Conservation (phyloP, 2,797 vertebrate genomes). For the Sebastolobus altivelis region DNA sequence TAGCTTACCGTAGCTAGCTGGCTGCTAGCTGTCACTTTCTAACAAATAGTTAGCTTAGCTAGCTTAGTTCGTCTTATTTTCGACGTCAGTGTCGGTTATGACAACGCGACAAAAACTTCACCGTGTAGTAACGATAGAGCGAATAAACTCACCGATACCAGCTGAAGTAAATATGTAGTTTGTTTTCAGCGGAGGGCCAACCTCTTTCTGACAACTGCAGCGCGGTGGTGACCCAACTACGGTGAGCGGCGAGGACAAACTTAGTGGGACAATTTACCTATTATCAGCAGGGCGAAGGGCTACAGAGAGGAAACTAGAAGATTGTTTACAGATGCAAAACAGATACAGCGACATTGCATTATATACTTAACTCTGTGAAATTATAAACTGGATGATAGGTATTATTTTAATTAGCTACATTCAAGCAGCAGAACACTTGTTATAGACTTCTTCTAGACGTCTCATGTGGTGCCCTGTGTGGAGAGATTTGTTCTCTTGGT, state of each 20-base stretch:
- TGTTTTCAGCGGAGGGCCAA: constrained; percentile 29
- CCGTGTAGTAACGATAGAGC: rapidly evolving
- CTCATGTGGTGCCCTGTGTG: neutral
- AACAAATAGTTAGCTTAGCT: neutral
- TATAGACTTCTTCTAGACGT: neutral
- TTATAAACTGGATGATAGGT: neutral
- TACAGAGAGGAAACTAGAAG: neutral
- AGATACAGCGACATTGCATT: neutral
- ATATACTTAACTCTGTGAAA: neutral
- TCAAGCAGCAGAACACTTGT: neutral
- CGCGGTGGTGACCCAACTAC: constrained; percentile 52
- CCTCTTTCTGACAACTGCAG: constrained; percentile 44
- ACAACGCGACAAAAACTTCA: neutral
- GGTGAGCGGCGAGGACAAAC: constrained; percentile 54
- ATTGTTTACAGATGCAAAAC: neutral
- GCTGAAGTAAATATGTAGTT: neutral
- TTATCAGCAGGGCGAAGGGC: neutral
- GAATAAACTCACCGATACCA: constrained; percentile 33
- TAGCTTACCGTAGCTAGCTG: constrained; percentile 66
- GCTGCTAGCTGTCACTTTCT: constrained; percentile 5
- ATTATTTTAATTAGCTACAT: neutral
- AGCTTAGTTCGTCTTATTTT: neutral
- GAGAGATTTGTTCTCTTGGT: neutral
- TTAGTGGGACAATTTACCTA: rapidly evolving
- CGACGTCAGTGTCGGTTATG: neutral